These are phyloP conservation scores for Matsumyia berberina DNA, from an alignment of 2,888 invertebrate genomes.

Conservation along the genomic window DNA sequence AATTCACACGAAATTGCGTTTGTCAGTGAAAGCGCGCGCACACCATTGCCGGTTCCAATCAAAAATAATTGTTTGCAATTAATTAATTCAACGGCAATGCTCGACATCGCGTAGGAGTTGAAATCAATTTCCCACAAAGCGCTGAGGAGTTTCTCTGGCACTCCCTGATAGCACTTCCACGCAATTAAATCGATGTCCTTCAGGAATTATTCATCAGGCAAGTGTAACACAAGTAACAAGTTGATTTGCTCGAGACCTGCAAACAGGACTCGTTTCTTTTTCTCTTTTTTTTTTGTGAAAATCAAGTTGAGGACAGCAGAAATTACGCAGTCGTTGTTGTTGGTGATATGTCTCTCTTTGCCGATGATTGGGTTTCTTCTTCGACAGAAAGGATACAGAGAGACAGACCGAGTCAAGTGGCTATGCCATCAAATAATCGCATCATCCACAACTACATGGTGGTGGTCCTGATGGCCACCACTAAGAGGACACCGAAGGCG, in stretches of 20 bases:
- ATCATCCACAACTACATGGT: conserved; percentile 18
- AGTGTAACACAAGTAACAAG: conserved; percentile 63
- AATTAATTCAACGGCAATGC: conserved; percentile 66
- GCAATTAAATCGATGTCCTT: conserved; percentile 67
- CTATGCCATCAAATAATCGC: conserved; percentile 30
- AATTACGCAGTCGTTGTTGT: conserved; percentile 50
- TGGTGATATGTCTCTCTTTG: conserved; percentile 27
- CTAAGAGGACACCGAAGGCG: conserved; percentile 3
- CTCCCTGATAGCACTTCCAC: conserved; percentile 41
- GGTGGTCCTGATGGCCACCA: conserved; percentile 3
- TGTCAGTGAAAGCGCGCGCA: not conserved
- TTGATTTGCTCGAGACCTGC: conserved; percentile 53
- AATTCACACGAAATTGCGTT: conserved; percentile 47
- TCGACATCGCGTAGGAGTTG: conserved; percentile 60
- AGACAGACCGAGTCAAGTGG: conserved; percentile 1
- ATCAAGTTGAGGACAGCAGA: conserved; percentile 36
- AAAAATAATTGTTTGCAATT: conserved; percentile 72
- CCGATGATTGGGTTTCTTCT: conserved; percentile 30
- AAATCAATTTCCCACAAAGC: conserved; percentile 63
- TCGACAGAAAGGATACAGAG: conserved; percentile 10
- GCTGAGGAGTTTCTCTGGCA: conserved; percentile 26
- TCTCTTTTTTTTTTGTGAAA: conserved; percentile 19
- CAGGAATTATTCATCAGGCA: conserved; percentile 63
- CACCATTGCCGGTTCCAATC: conserved; percentile 45
- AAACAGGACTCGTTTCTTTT: not conserved